Evolutionary conservation across 2,888 invertebrate genomes (phyloP).

Genomic region (Trichopria drosophilae): DNA sequence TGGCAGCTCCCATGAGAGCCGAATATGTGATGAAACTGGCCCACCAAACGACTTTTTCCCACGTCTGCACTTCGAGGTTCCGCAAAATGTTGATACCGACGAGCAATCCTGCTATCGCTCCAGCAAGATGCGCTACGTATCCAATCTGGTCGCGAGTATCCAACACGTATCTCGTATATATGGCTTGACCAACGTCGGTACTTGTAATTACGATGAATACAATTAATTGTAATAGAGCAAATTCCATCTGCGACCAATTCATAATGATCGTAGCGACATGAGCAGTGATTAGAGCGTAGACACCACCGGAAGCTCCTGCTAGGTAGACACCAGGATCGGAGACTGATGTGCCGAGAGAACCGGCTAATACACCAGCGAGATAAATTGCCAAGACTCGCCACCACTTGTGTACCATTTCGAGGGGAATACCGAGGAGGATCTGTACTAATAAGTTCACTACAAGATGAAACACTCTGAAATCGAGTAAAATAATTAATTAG

Average conservation of each 20-base stretch:
- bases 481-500: conserved; percentile 7
- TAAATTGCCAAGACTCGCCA: conserved; percentile 88
- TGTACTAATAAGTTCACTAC: conserved; percentile 90
- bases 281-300: conserved; percentile 90
- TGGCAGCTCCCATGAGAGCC: conserved; percentile 71
- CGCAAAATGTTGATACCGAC: conserved; percentile 84
- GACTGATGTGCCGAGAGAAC: conserved; percentile 80
- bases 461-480: conserved; percentile 77
- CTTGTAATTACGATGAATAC: conserved; percentile 80
- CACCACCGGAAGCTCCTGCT: conserved; percentile 94
- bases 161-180: conserved; percentile 82
- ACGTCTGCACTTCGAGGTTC: conserved; percentile 76
- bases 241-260: conserved; percentile 98
- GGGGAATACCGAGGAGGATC: conserved; percentile 86
- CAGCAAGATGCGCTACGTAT: conserved; percentile 92
- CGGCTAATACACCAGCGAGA: conserved; percentile 81
- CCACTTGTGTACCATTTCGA: conserved; percentile 96
- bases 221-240: conserved; percentile 80
- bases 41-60: conserved; percentile 85
- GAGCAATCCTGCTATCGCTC: conserved; percentile 82
- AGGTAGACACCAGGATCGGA: conserved; percentile 78
- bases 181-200: conserved; percentile 85
- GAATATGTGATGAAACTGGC: conserved; percentile 73
- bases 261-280: conserved; percentile 90
- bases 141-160: conserved; percentile 78